Base-by-base conservation (phyloP, 2,797 vertebrate genomes). In the Moxostoma hubbsi region DNA sequence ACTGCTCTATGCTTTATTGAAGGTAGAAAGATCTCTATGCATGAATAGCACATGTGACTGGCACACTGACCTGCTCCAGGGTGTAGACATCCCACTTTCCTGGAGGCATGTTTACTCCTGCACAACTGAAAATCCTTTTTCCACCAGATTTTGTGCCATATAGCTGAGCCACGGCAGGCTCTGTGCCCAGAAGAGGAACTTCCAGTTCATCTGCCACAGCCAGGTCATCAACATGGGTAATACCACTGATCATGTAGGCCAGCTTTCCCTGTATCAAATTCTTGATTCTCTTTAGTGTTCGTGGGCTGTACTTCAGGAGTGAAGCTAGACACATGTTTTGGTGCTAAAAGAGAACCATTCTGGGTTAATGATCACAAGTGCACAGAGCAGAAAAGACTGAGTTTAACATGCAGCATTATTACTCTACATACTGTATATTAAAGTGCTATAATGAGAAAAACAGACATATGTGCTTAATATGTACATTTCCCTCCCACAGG, bases 301-400 rank as follows among this genome's bases (percentile, higher is more conserved):
- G 90, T 77, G 96, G 96, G 86, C 96, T 97, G 92, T 97, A 95
- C 90, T 94, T 95, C 16, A 98, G 92, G 80, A 95, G 90, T 0
- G 94, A 95, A 82, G 95, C 95, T 81, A 98, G 92, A 87, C 91
- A 91, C 91, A 92, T 91, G 83, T 87, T 90, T 83, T 65, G 87
- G 58, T 69, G 91, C 92, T 93, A 66, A 66, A 84, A 81, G 71
- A 47, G 49, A 47, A 83, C 36, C 36, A 36, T 36, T 49, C 10
- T 9, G 51, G 12, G 70, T 11, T 66, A 13, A 47, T 18, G 53
- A 4, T 66, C 50, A 75, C 36, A 75, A 13, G 53, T 49, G 46
- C 46, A 43, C 6, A 64, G 54, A 51, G 13, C 51, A 54, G 7
- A 54, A 3, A 4, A 36, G 36, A 36, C 36, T 36, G 36, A 36